Conservation (phyloP, 2,888 invertebrate species). For the Drosophila setosimentum region DNA sequence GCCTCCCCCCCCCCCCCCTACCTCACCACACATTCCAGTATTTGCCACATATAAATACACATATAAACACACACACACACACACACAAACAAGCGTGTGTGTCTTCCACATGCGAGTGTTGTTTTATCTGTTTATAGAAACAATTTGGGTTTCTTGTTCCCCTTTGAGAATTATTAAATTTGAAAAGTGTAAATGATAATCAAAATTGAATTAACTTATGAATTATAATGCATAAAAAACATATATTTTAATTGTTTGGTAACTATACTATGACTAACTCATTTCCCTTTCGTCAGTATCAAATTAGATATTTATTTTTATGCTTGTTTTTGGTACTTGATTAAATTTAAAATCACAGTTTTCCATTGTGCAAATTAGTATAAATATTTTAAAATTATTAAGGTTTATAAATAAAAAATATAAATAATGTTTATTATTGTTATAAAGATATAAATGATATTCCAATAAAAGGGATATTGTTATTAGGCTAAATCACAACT, state of each 20-base stretch:
- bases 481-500: neutral
- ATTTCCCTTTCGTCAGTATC: too few species aligned
- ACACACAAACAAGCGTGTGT: neutral
- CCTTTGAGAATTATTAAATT: too few species aligned
- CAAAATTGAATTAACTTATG: neutral
- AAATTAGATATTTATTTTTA: neutral
- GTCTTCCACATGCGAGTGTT: slow-evolving; percentile 22
- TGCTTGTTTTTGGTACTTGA: neutral
- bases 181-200: neutral
- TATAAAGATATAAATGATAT: too few species aligned
- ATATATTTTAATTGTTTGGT: too few species aligned
- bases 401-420: too few species aligned
- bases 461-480: neutral
- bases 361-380: neutral
- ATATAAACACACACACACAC: neutral
- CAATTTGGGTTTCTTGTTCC: neutral
- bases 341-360: neutral
- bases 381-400: neutral
- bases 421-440: too few species aligned
- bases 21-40: neutral
- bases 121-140: slow-evolving; percentile 7
- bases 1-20: neutral
- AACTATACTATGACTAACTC: too few species aligned
- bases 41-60: neutral
- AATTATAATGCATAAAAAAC: too few species aligned